Conservation (phyloP, 2,113 vertebrate species). For the Oreamnos americanus region DNA sequence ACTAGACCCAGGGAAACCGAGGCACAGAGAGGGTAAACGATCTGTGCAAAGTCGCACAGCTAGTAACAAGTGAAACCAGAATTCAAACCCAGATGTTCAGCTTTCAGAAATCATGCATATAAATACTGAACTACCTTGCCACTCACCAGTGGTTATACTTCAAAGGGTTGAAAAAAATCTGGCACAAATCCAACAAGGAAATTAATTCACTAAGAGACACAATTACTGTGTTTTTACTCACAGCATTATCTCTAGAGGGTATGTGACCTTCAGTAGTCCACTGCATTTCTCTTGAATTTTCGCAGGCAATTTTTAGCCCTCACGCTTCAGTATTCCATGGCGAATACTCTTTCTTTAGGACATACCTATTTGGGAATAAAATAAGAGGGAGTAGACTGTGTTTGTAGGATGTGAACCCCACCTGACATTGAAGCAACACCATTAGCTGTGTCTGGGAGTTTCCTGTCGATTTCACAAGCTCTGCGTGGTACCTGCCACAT, state of each 20-base stretch:
- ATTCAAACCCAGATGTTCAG: background rate
- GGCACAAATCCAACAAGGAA: background rate
- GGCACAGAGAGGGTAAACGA: background rate
- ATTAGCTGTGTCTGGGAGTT: background rate
- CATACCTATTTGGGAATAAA: background rate
- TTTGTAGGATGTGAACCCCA: background rate
- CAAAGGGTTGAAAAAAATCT: background rate
- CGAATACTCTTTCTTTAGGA: background rate
- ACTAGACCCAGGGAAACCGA: background rate
- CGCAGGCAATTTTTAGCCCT: background rate
- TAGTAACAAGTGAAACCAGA: background rate
- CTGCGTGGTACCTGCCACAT: background rate
- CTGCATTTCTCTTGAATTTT: background rate
- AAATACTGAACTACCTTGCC: fast-evolving
- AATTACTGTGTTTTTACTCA: background rate
- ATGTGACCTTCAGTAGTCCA: background rate
- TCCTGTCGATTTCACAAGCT: background rate
- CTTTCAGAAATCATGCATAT: background rate
- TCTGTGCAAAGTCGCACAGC: background rate
- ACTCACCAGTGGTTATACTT: background rate
- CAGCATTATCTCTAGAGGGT: background rate
- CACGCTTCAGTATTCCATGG: background rate
- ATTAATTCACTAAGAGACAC: background rate
- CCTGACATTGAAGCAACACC: background rate
- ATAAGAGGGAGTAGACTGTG: background rate